phyloP scores from a whole-genome alignment of 2,113 vertebrate species.

The Ophthalmolycus amberensis region DNA sequence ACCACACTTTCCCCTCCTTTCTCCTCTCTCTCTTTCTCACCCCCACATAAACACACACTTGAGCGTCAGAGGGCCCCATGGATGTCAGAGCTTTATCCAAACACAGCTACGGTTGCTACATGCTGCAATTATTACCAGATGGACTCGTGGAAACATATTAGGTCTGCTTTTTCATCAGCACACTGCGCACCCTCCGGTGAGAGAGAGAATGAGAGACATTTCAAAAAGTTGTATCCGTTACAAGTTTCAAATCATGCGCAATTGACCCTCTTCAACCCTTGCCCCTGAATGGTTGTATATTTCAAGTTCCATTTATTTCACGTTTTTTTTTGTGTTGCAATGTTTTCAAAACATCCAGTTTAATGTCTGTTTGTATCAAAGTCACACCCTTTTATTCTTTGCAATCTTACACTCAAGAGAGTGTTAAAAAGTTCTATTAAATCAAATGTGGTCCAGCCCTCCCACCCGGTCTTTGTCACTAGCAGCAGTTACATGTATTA shows the following conservation, averaged over 20 bases:
- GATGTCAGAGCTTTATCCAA: constrained; percentile 81
- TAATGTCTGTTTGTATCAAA: constrained; percentile 9
- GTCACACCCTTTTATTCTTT: not conserved
- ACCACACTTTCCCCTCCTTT: constrained; percentile 31
- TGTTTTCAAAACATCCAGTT: constrained; percentile 33
- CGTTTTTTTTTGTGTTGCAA: constrained; percentile 27
- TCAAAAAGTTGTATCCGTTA: constrained; percentile 15
- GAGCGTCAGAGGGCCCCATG: constrained; percentile 74
- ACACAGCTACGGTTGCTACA: constrained; percentile 82
- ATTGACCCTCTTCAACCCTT: not conserved
- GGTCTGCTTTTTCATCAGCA: constrained; percentile 75
- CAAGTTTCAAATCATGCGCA: constrained; percentile 35
- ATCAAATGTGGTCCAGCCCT: not conserved
- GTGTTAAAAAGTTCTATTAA: not conserved
- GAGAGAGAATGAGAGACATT: constrained; percentile 12
- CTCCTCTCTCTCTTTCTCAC: constrained; percentile 10
- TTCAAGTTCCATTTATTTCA: constrained; percentile 30
- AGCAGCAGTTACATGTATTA: not conserved
- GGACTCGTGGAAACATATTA: constrained; percentile 74
- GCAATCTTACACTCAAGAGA: not conserved
- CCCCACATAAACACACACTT: constrained; percentile 32
- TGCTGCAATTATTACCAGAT: constrained; percentile 83
- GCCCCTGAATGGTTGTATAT: constrained; percentile 17
- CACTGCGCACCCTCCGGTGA: constrained; percentile 44
- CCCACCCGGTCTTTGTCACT: not conserved